Percentiles rank a stretch among this genome's conserved stretches.
Evolutionary conservation across 2,113 vertebrate genomes (phyloP).

Genomic region (Nibea coibor): DNA sequence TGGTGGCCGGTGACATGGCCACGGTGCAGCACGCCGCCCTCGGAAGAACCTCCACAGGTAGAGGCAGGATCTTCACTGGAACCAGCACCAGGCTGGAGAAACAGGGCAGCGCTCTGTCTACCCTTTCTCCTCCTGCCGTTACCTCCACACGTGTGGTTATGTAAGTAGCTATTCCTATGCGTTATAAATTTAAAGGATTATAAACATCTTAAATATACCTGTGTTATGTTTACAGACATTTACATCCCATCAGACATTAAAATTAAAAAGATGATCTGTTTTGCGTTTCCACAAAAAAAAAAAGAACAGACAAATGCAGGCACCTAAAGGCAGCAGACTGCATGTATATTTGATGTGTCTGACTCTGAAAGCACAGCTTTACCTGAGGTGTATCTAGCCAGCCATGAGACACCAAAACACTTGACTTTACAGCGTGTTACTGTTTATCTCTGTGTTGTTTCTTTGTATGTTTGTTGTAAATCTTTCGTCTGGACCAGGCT

Average conservation of each 20-base stretch:
- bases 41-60: conserved; percentile 54
- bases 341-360: conserved; percentile 55
- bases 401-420: not conserved
- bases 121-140: conserved; percentile 60
- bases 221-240: not conserved
- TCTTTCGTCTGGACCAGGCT: not conserved
- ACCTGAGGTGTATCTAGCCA: not conserved
- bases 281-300: conserved; percentile 20
- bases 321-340: conserved; percentile 19
- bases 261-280: not conserved
- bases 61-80: conserved; percentile 67
- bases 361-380: conserved; percentile 8
- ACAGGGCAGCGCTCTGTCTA: conserved; percentile 49
- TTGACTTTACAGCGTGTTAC: not conserved
- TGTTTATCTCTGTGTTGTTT: not conserved
- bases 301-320: not conserved
- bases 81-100: conserved; percentile 63
- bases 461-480: too few species aligned
- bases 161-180: conserved; percentile 69
- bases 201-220: not conserved
- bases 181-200: not conserved
- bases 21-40: conserved; percentile 75
- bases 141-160: conserved; percentile 71
- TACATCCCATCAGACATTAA: not conserved
- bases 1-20: conserved; percentile 77